These are phyloP conservation scores for Teinopalpus imperialis DNA, from an alignment of 2,888 invertebrate genomes.

Conservation along the genomic window DNA sequence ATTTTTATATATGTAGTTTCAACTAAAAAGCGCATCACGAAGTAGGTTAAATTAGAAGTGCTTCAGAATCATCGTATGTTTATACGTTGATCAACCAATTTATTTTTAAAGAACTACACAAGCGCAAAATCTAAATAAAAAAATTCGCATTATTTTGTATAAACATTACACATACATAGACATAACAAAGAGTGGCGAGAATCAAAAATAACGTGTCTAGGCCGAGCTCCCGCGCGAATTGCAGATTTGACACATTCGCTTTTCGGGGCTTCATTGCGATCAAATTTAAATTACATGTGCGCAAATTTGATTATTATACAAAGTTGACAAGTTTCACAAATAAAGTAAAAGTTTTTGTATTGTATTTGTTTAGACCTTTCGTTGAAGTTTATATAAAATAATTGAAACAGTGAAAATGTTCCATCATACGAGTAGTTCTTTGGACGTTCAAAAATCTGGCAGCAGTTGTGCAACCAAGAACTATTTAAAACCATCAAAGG, in stretches of 20 bases:
- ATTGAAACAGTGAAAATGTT: conserved; percentile 46
- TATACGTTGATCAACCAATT: no score
- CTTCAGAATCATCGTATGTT: no score
- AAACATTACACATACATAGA: no score
- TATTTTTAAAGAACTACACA: conserved; percentile 6
- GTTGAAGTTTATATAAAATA: no score
- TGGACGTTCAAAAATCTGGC: conserved; percentile 33
- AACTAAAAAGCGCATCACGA: no score
- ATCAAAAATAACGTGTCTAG: conserved; percentile 72
- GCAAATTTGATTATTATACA: conserved; percentile 24
- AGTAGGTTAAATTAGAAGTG: no score
- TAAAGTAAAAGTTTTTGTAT: no score
- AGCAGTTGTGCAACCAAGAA: background rate
- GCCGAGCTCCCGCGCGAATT: conserved; percentile 48
- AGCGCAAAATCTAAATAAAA: conserved; percentile 19
- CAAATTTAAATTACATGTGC: conserved; percentile 51
- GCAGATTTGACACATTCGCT: conserved; percentile 55
- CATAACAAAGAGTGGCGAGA: conserved; percentile 46
- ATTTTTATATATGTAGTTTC: no score
- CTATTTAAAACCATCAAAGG: background rate
- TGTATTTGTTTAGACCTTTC: no score
- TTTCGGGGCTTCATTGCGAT: conserved; percentile 48
- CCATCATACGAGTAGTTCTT: conserved; percentile 58
- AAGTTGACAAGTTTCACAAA: no score
- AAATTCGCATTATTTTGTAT: conserved; percentile 66